These are phyloP conservation scores for Trachymyrmex septentrionalis DNA, from an alignment of 1,140 invertebrate species.

Conservation along the genomic window DNA sequence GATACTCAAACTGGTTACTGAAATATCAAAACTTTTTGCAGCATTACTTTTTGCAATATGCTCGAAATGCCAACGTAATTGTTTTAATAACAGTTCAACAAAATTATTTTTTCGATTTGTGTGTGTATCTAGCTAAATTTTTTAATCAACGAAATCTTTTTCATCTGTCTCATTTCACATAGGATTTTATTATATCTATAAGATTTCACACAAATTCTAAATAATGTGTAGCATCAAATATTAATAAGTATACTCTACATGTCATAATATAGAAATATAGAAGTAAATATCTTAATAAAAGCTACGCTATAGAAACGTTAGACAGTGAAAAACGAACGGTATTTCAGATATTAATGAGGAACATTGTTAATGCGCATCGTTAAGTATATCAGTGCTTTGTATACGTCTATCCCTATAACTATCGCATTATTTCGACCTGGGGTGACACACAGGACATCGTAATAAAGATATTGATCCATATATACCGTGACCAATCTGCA, in stretches of 20 bases:
- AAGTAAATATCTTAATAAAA: neutral
- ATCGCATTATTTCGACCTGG: conserved; percentile 55
- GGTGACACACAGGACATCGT: conserved; percentile 57
- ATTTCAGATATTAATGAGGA: conserved; percentile 17
- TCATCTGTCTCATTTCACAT: neutral
- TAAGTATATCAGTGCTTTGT: conserved; percentile 24
- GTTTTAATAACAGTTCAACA: no score
- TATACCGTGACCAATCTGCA: conserved; percentile 76
- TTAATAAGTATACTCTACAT: neutral
- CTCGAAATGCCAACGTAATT: no score
- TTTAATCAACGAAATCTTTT: no score
- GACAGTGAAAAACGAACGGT: conserved; percentile 1
- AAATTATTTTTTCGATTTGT: no score
- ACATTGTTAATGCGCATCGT: conserved; percentile 29
- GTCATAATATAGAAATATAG: no score
- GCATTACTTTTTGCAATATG: no score
- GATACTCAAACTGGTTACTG: no score
- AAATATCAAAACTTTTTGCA: no score
- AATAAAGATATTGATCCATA: conserved; percentile 77
- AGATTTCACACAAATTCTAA: neutral
- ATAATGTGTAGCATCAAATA: neutral
- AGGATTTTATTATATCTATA: neutral
- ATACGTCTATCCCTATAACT: conserved; percentile 25
- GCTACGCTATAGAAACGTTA: neutral
- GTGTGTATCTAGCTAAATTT: no score